Evolutionary conservation across 2,888 invertebrate genomes (phyloP).

Genomic region (Podabrus alpinus): DNA sequence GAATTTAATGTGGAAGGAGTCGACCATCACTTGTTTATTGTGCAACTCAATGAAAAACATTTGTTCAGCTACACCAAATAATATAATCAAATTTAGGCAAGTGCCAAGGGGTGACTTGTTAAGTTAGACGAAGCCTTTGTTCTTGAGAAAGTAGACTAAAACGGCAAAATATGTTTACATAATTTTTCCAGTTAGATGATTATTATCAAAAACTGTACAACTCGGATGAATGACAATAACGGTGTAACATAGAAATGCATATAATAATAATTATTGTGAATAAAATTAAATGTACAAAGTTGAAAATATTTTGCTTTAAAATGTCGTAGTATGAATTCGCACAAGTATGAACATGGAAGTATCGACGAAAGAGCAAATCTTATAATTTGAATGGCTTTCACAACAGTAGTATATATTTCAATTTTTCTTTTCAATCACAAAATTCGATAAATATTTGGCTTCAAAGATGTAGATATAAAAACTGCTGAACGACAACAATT

Average conservation of each 20-base stretch:
- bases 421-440: not conserved
- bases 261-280: not conserved
- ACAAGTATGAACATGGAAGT: not conserved
- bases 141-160: not conserved
- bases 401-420: not conserved
- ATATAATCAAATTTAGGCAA: conserved; percentile 38
- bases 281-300: not conserved
- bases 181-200: not conserved
- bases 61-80: conserved; percentile 34
- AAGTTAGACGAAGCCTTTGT: conserved; percentile 17
- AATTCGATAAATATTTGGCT: not conserved
- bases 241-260: not conserved
- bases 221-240: not conserved
- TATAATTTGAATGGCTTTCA: not conserved
- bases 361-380: too few species aligned
- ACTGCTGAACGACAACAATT: too few species aligned
- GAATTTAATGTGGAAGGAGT: conserved; percentile 13
- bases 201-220: not conserved
- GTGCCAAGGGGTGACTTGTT: conserved; percentile 27
- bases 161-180: not conserved
- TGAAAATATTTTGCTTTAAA: not conserved
- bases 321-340: not conserved
- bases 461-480: too few species aligned
- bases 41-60: conserved; percentile 29
- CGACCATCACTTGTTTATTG: conserved; percentile 26